Conservation (phyloP, 2,888 invertebrate species). For the Phoenoteleia sp. region DNA sequence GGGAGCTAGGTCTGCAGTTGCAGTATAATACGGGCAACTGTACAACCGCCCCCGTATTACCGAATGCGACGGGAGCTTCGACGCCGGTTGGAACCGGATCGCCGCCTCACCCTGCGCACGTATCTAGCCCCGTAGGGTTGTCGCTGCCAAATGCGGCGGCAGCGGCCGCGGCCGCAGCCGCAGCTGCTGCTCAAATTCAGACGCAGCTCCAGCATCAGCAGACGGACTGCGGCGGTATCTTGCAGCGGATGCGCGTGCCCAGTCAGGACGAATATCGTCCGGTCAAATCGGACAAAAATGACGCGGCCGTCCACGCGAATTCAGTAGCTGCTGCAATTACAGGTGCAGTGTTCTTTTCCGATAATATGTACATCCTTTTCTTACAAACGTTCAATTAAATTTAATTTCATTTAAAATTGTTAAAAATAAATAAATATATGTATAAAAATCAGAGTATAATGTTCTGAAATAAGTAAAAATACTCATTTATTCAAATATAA, state of each 20-base stretch:
- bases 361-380: no score
- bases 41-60: constrained; percentile 85
- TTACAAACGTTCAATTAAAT: no score
- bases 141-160: constrained; percentile 82
- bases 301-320: constrained; percentile 74
- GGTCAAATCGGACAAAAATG: constrained; percentile 79
- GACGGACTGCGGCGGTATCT: constrained; percentile 79
- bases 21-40: constrained; percentile 87
- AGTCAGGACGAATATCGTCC: constrained; percentile 82
- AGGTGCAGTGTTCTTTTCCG: no score
- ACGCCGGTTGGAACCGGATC: constrained; percentile 82
- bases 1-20: constrained; percentile 96
- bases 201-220: constrained; percentile 82
- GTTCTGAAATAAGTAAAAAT: no score
- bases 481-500: no score
- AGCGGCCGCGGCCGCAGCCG: constrained; percentile 86
- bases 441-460: no score
- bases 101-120: constrained; percentile 81
- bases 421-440: no score
- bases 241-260: constrained; percentile 82
- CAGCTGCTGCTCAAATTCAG: constrained; percentile 83
- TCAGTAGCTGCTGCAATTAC: constrained; percentile 68
- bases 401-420: no score
- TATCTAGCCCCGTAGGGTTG: constrained; percentile 79
- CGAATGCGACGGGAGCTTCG: constrained; percentile 82